phyloP scores from a whole-genome alignment of 2,113 vertebrate genomes.

The Odocoileus virginianus region DNA sequence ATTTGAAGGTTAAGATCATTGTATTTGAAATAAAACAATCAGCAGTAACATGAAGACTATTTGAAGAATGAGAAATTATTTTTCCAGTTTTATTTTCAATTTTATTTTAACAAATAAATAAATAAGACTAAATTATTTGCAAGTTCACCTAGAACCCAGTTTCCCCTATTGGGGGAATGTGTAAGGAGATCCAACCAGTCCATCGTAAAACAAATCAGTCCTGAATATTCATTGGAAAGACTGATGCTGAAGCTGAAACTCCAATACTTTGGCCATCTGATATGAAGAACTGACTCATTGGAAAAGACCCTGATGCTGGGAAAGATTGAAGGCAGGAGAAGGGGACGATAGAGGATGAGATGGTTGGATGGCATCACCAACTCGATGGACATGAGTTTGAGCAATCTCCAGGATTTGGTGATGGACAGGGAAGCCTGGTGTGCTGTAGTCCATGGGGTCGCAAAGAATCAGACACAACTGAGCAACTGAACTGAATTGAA shows the following conservation, averaged over 20 bases:
- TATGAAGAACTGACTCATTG: background rate
- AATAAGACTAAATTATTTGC: background rate
- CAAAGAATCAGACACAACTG: accelerated
- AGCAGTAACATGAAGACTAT: background rate
- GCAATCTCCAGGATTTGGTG: background rate
- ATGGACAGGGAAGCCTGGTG: background rate
- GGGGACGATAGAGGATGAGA: accelerated
- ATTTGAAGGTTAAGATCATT: background rate
- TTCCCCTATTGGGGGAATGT: background rate
- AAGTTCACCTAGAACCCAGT: background rate
- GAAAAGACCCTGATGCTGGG: background rate
- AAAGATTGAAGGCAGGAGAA: background rate
- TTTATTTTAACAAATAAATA: background rate
- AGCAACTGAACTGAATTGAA: background rate
- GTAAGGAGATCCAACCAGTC: background rate
- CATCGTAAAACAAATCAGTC: background rate
- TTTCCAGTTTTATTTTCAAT: background rate
- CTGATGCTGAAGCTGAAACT: background rate
- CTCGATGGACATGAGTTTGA: background rate
- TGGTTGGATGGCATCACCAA: background rate
- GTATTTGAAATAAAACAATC: background rate
- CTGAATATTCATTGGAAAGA: background rate
- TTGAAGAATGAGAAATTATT: background rate
- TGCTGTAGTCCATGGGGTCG: background rate
- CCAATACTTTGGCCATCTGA: background rate